Conservation (phyloP, 1,140 invertebrate genomes). For the Rhynchophorus ferrugineus region DNA sequence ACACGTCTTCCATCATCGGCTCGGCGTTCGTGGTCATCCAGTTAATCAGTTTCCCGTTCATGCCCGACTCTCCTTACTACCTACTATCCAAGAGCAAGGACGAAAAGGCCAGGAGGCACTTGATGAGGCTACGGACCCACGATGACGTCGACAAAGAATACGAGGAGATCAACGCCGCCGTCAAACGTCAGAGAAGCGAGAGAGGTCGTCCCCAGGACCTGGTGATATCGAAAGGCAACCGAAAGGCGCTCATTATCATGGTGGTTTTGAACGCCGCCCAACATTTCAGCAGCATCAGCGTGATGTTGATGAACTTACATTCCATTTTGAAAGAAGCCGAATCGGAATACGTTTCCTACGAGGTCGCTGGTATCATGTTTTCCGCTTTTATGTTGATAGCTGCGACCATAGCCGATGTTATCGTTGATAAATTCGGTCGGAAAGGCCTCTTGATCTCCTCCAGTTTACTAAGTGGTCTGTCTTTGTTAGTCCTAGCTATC, state of each 20-base stretch:
- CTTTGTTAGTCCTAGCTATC: constrained; percentile 29
- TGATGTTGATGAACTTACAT: constrained; percentile 51
- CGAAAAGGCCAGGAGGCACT: constrained; percentile 44
- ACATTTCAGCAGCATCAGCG: constrained; percentile 46
- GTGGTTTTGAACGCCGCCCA: constrained; percentile 49
- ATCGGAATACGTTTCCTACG: constrained; percentile 28
- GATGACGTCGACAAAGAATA: constrained; percentile 41
- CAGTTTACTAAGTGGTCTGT: constrained; percentile 29
- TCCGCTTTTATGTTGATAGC: constrained; percentile 33
- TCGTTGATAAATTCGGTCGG: constrained; percentile 34
- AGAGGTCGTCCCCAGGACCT: constrained; percentile 32
- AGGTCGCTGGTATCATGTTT: constrained; percentile 34
- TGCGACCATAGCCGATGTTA: constrained; percentile 25
- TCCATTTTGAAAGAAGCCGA: constrained; percentile 41
- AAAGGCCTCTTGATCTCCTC: constrained; percentile 33
- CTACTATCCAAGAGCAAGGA: constrained; percentile 33
- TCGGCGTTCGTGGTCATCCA: constrained; percentile 26
- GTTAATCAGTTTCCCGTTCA: constrained; percentile 30
- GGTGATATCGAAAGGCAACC: constrained; percentile 26
- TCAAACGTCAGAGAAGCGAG: constrained; percentile 31
- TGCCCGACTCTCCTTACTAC: constrained; percentile 35
- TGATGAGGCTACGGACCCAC: constrained; percentile 46
- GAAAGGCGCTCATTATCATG: constrained; percentile 34
- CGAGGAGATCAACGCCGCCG: constrained; percentile 39
- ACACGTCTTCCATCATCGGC: constrained; percentile 29